A percentile compares a stretch with the other conserved stretches of the same genome.
Evolutionary conservation across 2,113 vertebrate genomes (phyloP).

Genomic region (Chloroceryle aenea): DNA sequence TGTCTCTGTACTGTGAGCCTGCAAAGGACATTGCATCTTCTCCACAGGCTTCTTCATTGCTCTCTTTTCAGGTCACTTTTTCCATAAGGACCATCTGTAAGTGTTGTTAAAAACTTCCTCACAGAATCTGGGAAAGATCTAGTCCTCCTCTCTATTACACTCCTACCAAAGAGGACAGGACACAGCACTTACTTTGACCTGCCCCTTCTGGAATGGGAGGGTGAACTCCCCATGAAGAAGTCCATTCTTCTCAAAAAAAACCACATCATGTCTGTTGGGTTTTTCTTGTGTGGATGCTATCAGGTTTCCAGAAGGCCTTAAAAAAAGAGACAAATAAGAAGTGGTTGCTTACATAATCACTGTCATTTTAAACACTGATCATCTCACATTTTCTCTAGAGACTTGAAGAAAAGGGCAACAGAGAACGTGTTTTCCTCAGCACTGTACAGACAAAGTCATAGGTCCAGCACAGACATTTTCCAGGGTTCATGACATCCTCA

Average conservation of each 20-base stretch:
- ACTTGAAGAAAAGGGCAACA: not conserved
- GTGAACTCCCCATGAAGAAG: conserved; percentile 95
- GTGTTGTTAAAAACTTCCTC: not conserved
- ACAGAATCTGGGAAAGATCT: not conserved
- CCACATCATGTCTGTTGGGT: conserved; percentile 90
- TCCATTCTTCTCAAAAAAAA: conserved; percentile 97
- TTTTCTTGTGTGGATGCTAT: conserved; percentile 90
- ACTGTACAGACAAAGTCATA: not conserved
- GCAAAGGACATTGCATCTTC: not conserved
- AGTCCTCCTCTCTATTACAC: not conserved
- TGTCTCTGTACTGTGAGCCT: fast-evolving
- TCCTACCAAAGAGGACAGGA: not conserved
- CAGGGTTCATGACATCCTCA: not conserved
- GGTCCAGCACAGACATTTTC: not conserved
- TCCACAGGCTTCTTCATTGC: not conserved
- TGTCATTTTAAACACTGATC: not conserved
- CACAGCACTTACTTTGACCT: conserved; percentile 80
- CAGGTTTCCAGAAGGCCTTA: conserved; percentile 91
- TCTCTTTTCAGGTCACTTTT: not conserved
- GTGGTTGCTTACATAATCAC: not conserved
- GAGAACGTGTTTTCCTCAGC: not conserved
- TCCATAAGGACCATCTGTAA: not conserved
- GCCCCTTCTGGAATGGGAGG: conserved; percentile 86
- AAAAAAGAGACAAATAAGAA: not conserved
- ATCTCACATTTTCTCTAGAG: not conserved